Conservation (phyloP, 2,888 invertebrate genomes). For the Carabus problematicus region DNA sequence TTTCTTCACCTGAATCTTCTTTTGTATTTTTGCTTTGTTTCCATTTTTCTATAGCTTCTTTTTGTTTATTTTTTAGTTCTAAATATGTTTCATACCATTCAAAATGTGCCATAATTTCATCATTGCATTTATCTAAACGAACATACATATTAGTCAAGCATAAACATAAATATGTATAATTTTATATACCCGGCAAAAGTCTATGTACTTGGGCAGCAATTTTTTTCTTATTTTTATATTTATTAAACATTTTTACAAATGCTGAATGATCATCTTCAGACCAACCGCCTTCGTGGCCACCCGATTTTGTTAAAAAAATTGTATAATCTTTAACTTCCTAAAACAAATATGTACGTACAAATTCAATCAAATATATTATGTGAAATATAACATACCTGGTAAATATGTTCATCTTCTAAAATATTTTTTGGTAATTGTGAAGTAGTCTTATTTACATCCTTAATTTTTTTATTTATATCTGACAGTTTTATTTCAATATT, state of each 20-base stretch:
- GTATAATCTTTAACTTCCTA: conserved; percentile 66
- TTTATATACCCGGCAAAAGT: conserved; percentile 52
- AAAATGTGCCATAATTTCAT: conserved; percentile 60
- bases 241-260: conserved; percentile 59
- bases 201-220: conserved; percentile 50
- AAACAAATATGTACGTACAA: conserved; percentile 45
- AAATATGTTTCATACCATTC: conserved; percentile 62
- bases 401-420: conserved; percentile 44
- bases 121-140: conserved; percentile 54
- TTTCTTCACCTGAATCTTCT: conserved; percentile 31
- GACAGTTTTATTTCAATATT: conserved; percentile 50
- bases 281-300: conserved; percentile 67
- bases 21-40: conserved; percentile 51
- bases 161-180: background rate
- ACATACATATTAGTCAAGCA: conserved; percentile 21
- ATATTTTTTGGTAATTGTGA: conserved; percentile 38
- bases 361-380: background rate
- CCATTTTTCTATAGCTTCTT: conserved; percentile 59
- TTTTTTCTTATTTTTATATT: conserved; percentile 50
- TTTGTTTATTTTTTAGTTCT: conserved; percentile 58
- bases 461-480: conserved; percentile 51
- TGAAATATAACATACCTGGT: conserved; percentile 45
- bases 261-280: conserved; percentile 64
- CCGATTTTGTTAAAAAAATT: conserved; percentile 61
- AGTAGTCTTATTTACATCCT: conserved; percentile 41